Evolutionary conservation across 2,888 invertebrate species (phyloP), one percentile per base, ranked within the genome.

Genomic region (Orchesellides sinensis): DNA sequence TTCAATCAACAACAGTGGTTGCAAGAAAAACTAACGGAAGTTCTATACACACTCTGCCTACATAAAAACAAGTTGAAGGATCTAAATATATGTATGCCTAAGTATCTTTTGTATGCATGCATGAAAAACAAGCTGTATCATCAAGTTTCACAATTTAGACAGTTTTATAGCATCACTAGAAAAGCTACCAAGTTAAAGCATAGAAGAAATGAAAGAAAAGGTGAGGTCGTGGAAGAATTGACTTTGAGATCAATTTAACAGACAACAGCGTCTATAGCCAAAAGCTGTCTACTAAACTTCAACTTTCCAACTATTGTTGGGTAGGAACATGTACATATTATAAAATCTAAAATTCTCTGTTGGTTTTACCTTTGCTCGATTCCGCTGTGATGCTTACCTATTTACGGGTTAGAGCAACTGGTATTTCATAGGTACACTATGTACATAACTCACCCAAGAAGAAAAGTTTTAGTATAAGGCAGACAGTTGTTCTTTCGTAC

Each of bases 201-300:
- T 10, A 40, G 10, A 10, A 40, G n/a, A 40, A 40, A 81, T 68
- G 74, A 56, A 73, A 68, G 73, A 54, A 73, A 72, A 80, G 80
- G 80, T 80, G 80, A 80, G 74, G 81, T 74, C 73, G 81, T 81
- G 74, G 52, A 81, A 81, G 68, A 80, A 81, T 81, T 68, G 81
- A 81, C 81, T 81, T 72, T 68, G 61, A 73, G 74, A 81, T 74
- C 73, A 75, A 56, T 52, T 65, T 52, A 80, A 12, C 69, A 29
- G 40, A 29, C 56, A 27, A 56, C 65, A 65, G 29, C 52, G 49
- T 23, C 66, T n/a, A 35, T 79, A 17, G 63, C 79, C 79, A 54
- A 61, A 1, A 72, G 72, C 80, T 23, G 52, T 35, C n/a, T 25
- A 32, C 56, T 66, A 49, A 65, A 65, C 54, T 47, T 80, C 72